phyloP scores from a whole-genome alignment of 2,888 invertebrate species.

The Formica aserva region DNA sequence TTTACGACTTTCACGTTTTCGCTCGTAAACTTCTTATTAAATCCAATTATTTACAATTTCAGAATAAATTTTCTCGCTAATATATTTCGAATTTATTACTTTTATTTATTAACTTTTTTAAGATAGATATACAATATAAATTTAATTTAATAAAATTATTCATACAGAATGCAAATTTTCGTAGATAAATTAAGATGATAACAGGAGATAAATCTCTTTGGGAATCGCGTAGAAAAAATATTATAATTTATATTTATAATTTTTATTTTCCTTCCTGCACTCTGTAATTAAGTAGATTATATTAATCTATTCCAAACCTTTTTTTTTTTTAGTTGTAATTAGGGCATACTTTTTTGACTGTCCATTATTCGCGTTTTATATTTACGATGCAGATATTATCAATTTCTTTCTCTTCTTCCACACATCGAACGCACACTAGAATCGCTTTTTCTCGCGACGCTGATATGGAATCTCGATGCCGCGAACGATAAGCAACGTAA shows the following conservation, averaged over 20 bases:
- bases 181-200: not conserved
- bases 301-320: not conserved
- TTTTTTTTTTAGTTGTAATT: not conserved
- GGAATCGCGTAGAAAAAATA: not conserved
- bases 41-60: not conserved
- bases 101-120: too few relatives aligned
- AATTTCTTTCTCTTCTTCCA: not conserved
- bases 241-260: not conserved
- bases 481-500: conserved; percentile 32
- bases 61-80: not conserved
- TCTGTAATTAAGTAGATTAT: not conserved
- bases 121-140: not conserved
- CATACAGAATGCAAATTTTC: not conserved
- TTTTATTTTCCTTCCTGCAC: not conserved
- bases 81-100: not conserved
- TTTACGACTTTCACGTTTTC: not conserved
- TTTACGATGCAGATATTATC: conserved; percentile 1
- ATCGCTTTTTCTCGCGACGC: conserved; percentile 35
- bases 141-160: not conserved
- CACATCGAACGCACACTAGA: not conserved
- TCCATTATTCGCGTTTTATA: not conserved
- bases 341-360: not conserved
- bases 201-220: not conserved
- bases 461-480: conserved; percentile 35
- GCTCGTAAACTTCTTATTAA: conserved; percentile 1